Evolutionary conservation across 1,140 invertebrate species (phyloP), one percentile per base, ranked within the genome.

Genomic region (Pseudomyrmex sp.): DNA sequence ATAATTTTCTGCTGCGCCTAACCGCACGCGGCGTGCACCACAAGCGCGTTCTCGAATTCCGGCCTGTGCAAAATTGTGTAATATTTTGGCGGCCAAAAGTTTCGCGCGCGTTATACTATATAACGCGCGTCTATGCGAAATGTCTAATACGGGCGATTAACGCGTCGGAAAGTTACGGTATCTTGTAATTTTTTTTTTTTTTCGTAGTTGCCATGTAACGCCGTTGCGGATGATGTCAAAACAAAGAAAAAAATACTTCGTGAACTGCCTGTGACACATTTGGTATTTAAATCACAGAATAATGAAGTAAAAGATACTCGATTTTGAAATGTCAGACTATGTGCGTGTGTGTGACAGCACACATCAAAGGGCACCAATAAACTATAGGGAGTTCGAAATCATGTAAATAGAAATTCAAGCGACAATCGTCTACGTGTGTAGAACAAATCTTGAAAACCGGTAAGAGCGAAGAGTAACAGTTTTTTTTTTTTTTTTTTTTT

Each of bases 1-100:
- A 86, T 66, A 83, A 83, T 83, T 77, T 65, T 59, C 79, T 48
- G 52, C 48, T 59, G 61, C 72, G 50, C 50, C 68, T 35, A 46
- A 46, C 56, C 18, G 44, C 12, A n/a, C 56, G 72, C 72, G 56
- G 63, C 48, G 65, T 52, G 26, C n/a, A 50, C 35, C 50, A 54
- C 50, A 52, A 46, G 52, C 52, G 62, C 65, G 54, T 54, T 10
- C 20, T 65, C 62, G 26, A 44, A 15, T 50, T 44, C 18, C 18
- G 15, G n/a, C 20, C 66, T 26, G 23, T 79, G 76, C 35, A 70
- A 61, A 72, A 80, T 80, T 72, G 66, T 50, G 76, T 35, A 80
- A 80, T 80, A 59, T 61, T 59, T 44, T 44, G 66, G 54, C 59
- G 76, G 66, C 66, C 54, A 23, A 15, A 10, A 48, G 54, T 80